Base-by-base conservation (phyloP, 2,888 invertebrate species). In the Fragum fragum region DNA sequence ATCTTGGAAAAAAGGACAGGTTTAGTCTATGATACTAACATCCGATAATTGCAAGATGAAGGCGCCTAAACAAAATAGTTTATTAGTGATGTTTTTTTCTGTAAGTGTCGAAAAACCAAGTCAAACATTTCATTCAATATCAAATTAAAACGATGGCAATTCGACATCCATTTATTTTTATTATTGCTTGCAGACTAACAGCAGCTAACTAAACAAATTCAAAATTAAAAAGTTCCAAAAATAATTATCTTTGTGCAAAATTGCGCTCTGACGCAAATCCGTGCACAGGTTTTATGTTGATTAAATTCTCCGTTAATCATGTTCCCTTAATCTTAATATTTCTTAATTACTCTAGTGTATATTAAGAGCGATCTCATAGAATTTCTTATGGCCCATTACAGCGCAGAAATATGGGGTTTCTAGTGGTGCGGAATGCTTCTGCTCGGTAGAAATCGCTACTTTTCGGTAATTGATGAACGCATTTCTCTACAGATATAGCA, bases 401-500 rank as follows among this genome's bases (percentile, higher is more conserved):
- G 61, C 52, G 26, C 32, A 55, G 53, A 55, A 71, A 61, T 59
- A 61, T 52, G 57, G 66, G 72, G 75, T 68, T 76, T 61, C 36
- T 59, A 76, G 74, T 71, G 66, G 73, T 69, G 63, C 42, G 71
- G 53, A 77, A 68, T 69, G 76, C 79, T 71, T 70, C 73, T 52
- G 66, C 61, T 70, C 66, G 74, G 68, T 57, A 74, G 73, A 83
- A 83, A 83, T 80, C 79, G 71, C 83, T 74, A 75, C 71, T 83
- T 80, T 73, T 76, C 79, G 66, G 59, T 83, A 83, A 83, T 83
- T 76, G 76, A 80, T 83, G 72, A 74, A 71, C 39, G 74, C 42
- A 42, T 66, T 66, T 66, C 66, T 11, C 66, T 9, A 21, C 42
- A 42, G 66, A 7, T 66, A 26, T 16, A 66, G 66, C 21, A 26